Evolutionary conservation across 2,888 invertebrate genomes (phyloP).

Genomic region (Pomacea canaliculata): DNA sequence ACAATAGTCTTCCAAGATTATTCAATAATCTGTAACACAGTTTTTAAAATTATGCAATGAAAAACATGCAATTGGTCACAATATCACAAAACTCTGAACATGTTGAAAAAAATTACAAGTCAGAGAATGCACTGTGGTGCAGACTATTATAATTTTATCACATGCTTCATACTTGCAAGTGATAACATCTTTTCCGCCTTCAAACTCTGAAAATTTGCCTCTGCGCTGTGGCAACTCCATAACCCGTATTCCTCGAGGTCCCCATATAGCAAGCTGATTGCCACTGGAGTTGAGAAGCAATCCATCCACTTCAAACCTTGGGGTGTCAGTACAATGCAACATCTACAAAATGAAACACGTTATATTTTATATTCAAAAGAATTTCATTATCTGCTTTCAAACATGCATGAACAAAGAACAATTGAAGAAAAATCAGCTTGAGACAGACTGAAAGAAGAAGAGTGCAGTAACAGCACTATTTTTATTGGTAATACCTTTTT

Average conservation of each 20-base stretch:
- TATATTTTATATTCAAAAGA: background rate
- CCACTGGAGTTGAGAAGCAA: constrained; percentile 78
- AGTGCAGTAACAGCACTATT: background rate
- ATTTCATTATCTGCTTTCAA: too few species aligned
- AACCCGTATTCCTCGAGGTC: constrained; percentile 79
- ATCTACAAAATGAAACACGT: constrained; percentile 74
- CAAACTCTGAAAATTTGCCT: constrained; percentile 78
- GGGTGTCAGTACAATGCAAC: constrained; percentile 78
- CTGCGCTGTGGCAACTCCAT: constrained; percentile 81
- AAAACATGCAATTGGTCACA: too few species aligned
- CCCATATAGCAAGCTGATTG: constrained; percentile 79
- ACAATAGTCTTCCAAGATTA: too few species aligned
- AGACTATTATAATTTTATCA: too few species aligned
- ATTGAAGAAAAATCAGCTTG: background rate
- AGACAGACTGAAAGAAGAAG: background rate
- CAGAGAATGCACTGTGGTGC: too few species aligned
- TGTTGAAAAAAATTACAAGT: too few species aligned
- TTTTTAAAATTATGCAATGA: too few species aligned
- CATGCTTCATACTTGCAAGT: constrained; percentile 76
- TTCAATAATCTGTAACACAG: too few species aligned
- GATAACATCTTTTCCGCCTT: constrained; percentile 78
- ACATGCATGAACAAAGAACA: too few species aligned
- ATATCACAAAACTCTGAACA: too few species aligned
- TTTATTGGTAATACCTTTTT: too few species aligned
- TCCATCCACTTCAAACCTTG: constrained; percentile 79